Evolutionary conservation across 2,797 vertebrate genomes (phyloP), one percentile per base, ranked within the genome.

Genomic region (Pelobates cultripes): DNA sequence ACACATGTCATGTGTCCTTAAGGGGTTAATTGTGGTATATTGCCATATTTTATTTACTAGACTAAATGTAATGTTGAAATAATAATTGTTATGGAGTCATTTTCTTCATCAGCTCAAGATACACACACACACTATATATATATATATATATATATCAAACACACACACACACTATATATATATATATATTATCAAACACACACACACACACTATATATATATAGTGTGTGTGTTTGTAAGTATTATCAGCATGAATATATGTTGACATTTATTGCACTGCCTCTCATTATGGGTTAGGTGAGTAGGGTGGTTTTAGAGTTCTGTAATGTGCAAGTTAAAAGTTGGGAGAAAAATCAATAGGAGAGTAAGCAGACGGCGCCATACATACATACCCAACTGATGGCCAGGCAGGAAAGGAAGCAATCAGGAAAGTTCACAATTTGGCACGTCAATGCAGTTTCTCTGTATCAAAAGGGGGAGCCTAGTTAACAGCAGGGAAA

Each of bases 361-460:
- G 77, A 84, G 44, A 84, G 77, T 66, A 80, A 75, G 76, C 82
- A 84, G 82, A 84, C 82, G 77, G 82, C 82, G 77, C 82, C 82
- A 84, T 84, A 80, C 79, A 84, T 84, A 84, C 60, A 60, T 76
- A 84, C 73, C 77, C 74, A 84, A 68, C 57, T 79, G 73, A 72
- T 84, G 73, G 82, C 77, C 77, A 75, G 64, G 71, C 72, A 79
- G 77, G 45, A 68, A 73, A 68, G 66, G 82, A 79, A 79, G 77
- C 77, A 75, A 79, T 84, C 77, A 84, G 77, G 41, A 70, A 70
- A 63, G 57, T 84, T 83, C 73, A 84, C 77, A 91, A 91, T 90
- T 93, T 89, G 93, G 91, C 92, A 90, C 86, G 67, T 86, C 89
- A 90, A 92, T 28, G 91, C 74, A 84, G 90, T 88, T 92, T 92